Evolutionary conservation across 2,797 vertebrate genomes (phyloP).

Genomic region (Hypotaenidia okinawae): DNA sequence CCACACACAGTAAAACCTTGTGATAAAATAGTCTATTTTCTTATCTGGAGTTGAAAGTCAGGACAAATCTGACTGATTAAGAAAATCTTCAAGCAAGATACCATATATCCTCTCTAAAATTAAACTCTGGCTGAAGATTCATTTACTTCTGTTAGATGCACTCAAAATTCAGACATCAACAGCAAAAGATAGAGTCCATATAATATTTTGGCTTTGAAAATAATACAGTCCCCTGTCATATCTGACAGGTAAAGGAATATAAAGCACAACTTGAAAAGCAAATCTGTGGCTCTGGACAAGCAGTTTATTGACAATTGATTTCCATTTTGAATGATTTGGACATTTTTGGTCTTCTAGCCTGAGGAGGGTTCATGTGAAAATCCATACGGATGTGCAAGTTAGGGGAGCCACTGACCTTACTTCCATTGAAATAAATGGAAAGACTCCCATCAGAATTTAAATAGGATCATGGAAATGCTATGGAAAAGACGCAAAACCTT

Average conservation of each 20-base stretch:
- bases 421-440: neutral
- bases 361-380: neutral
- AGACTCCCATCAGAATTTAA: conserved; percentile 44
- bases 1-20: conserved; percentile 53
- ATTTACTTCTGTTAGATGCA: conserved; percentile 1
- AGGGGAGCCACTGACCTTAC: neutral
- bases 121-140: conserved; percentile 58
- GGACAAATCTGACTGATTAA: conserved; percentile 69
- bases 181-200: neutral
- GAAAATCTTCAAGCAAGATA: conserved; percentile 70
- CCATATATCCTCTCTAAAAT: conserved; percentile 67
- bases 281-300: neutral
- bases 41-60: conserved; percentile 74
- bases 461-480: conserved; percentile 31
- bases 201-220: neutral
- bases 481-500: conserved; percentile 23
- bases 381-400: neutral
- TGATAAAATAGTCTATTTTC: conserved; percentile 64
- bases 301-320: neutral
- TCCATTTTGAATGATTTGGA: neutral
- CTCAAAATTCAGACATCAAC: conserved; percentile 10
- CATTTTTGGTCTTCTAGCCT: neutral
- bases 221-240: neutral
- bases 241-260: neutral
- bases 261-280: neutral